Evolutionary conservation across 2,888 invertebrate genomes (phyloP), one percentile per base, ranked within the genome.

Genomic region (Acronicta aceris): DNA sequence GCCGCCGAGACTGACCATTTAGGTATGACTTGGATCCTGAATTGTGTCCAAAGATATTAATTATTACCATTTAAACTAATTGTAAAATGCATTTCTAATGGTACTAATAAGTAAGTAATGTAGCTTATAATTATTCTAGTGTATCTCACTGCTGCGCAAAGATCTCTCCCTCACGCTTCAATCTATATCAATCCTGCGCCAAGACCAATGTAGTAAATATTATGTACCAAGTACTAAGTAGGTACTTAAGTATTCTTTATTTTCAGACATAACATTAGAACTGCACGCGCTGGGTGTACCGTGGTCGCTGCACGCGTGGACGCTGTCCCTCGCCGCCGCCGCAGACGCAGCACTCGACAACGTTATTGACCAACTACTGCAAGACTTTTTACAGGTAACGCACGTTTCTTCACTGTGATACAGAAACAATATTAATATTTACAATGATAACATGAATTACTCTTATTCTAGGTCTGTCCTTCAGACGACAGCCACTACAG

Each of bases 251-350:
- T 33, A 33, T 33, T 33, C 3, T 10, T 38, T n/a, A 38, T 61
- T 40, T 79, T 74, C 82, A 96, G 98, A 98, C 84, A 97, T 98
- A 73, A 98, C 98, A 0, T 95, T 98, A 81, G 98, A 98, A 85
- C 95, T 99, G 36, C 96, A 98, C 60, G 97, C 97, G 41, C 91
- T 98, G 52, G 98, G 98, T 30, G 97, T 98, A 12, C 97, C 98
- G 4, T 99, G 98, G 98, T 98, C 98, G 0, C 89, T 98, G 25
- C 98, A 98, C 86, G 98, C 98, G 76, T 99, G 98, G 98, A 98
- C 98, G 95, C 96, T 98, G 82, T 98, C 98, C 0, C 90, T 98
- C 36, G 97, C 97, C 0, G 98, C 98, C 0, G 98, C 98, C 0
- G 98, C 98, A 56, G 98, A 98, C 70, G 96, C 97, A 60, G 95